Base-by-base conservation (phyloP, 2,113 vertebrate genomes). In the Eclectus roratus region DNA sequence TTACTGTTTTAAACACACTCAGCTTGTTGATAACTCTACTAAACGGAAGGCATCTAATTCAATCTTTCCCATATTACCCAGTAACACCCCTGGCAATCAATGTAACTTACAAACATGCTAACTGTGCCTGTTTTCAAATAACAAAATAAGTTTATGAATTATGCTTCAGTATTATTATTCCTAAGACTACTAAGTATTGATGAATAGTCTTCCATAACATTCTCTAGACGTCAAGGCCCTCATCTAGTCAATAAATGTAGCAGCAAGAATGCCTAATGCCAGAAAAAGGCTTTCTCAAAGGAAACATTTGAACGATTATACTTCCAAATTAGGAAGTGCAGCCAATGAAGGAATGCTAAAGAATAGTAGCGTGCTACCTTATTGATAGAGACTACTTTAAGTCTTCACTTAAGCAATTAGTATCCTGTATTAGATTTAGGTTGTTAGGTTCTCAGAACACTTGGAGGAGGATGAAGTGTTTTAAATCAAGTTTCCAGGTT, bases 51-150 rank as follows among this genome's bases (percentile, higher is more conserved):
- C 17, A 10, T n/a, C 35, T 58, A 35, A 82, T 63, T 63, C 50
- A 61, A 3, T 25, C 28, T 69, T 50, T 86, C 29, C 44, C 27
- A 0, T 17, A 65, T 46, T 64, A 86, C 12, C 44, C 44, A 39
- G 7, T 65, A 91, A 83, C 25, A 78, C 0, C 11, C 19, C 7
- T 28, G 5, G 35, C 11, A 78, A 56, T 39, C 0, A 1, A 0
- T 35, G 4, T 29, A 41, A 61, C 49, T 74, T 50, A 72, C 16
- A 78, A 70, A 56, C 10, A 47, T 13, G 39, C 4, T 65, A 68
- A 68, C 7, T 55, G 79, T 43, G 7, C 23, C 27, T 28, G 4
- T 43, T 88, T 72, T 46, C 53, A 72, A 87, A 77, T 25, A 24
- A 69, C 13, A 84, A 27, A 71, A n/a, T 39, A 76, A 72, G 20